Evolutionary conservation across 2,888 invertebrate genomes (phyloP), one percentile per base, ranked within the genome.

Genomic region (Zootermopsis nevadensis): DNA sequence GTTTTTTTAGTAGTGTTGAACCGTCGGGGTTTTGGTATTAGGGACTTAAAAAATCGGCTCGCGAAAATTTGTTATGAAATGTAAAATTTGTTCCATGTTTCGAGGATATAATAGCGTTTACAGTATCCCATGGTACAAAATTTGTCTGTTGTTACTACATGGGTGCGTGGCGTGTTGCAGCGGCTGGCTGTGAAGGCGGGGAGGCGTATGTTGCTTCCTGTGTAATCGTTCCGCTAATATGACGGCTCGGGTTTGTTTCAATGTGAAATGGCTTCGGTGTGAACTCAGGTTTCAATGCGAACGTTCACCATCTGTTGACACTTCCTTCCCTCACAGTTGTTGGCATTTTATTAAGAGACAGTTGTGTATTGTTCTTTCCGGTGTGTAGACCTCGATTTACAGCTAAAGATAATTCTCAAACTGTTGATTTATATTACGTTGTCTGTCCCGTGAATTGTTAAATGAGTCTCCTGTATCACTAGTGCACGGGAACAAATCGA

Each of bases 181-280:
- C 10, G 38, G 38, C 6, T 6, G 19, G 53, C 8, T 53, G 53
- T 3, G 19, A 8, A 60, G 60, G 60, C n/a, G 60, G 31, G 33
- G 74, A 38, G 74, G 38, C 38, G 74, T 74, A 38, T 38, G 74
- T 42, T 74, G 74, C 33, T 74, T 74, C 74, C 74, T 74, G 74
- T 74, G 74, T 74, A 74, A 74, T 74, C 74, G 74, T 74, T 74
- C 74, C 74, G 38, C 74, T 74, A 74, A 74, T 74, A 74, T 74
- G 74, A 74, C 42, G 74, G 33, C 33, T 69, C 69, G 69, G 33
- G 69, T 69, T 69, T 33, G 33, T 74, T 38, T 31, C 74, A 74
- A 38, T 74, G 74, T 74, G 74, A 38, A 74, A 74, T 74, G 74
- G 38, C 35, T 38, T 33, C 33, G 12, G 35, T 38, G n/a, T 35